phyloP scores from a whole-genome alignment of 2,797 vertebrate genomes.

The Merluccius polli region DNA sequence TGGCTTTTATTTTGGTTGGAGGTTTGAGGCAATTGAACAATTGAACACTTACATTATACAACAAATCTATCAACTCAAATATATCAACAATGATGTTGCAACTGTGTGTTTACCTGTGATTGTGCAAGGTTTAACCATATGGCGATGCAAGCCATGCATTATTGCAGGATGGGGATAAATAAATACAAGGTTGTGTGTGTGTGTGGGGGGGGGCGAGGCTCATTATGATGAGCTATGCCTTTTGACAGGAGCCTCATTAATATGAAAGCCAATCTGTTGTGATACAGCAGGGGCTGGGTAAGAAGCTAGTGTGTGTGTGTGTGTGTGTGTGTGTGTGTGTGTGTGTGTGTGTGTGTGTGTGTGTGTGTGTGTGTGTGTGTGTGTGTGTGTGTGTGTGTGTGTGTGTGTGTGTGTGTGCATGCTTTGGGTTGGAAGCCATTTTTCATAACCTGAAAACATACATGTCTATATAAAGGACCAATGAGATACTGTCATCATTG shows the following conservation, averaged over 20 bases:
- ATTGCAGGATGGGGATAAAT: neutral
- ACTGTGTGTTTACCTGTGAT: neutral
- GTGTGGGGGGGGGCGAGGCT: neutral
- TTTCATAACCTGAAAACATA: neutral
- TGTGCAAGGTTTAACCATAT: neutral
- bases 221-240: conserved; percentile 24
- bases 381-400: neutral
- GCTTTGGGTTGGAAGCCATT: neutral
- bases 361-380: neutral
- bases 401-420: neutral
- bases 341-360: neutral
- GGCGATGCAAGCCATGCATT: neutral
- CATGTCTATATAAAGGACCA: neutral
- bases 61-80: neutral
- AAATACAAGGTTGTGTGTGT: conserved; percentile 1
- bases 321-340: neutral
- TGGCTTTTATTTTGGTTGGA: neutral
- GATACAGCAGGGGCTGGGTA: conserved; percentile 5
- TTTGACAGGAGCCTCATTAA: conserved; percentile 34
- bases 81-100: neutral
- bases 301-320: neutral
- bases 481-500: neutral
- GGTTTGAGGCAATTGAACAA: neutral
- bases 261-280: conserved; percentile 32
- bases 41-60: neutral